Percentiles rank a stretch among this genome's conserved stretches.
phyloP scores from a whole-genome alignment of 1,140 invertebrate genomes.

The Propsilocerus akamusi region DNA sequence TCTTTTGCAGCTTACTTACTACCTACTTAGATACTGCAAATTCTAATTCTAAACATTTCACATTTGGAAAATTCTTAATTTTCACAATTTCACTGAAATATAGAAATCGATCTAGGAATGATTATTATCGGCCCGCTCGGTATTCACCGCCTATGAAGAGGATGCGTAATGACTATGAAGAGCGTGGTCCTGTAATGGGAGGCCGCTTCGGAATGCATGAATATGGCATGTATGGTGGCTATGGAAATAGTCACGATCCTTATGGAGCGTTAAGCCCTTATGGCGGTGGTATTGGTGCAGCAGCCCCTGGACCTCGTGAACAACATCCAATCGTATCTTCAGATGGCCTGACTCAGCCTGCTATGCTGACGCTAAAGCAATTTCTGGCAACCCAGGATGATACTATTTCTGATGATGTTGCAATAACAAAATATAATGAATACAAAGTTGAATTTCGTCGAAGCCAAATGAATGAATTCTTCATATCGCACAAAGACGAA shows the following conservation, averaged over 20 bases:
- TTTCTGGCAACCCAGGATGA: conserved; percentile 94
- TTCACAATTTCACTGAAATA: too few species aligned
- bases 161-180: conserved; percentile 57
- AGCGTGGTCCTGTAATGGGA: conserved; percentile 15
- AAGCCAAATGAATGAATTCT: conserved; percentile 96
- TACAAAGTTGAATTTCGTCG: conserved; percentile 95
- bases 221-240: conserved; percentile 2
- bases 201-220: conserved; percentile 9
- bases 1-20: not conserved
- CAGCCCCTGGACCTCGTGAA: not conserved
- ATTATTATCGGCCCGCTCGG: conserved; percentile 52
- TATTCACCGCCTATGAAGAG: conserved; percentile 67
- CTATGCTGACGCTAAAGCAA: conserved; percentile 95
- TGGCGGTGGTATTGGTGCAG: not conserved
- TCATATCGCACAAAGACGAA: conserved; percentile 96
- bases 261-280: not conserved
- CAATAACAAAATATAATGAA: conserved; percentile 93
- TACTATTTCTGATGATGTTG: conserved; percentile 91
- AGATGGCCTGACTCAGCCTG: conserved; percentile 48
- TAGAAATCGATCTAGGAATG: conserved; percentile 35
- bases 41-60: not conserved
- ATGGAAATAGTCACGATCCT: not conserved
- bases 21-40: not conserved
- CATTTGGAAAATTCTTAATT: conserved; percentile 14
- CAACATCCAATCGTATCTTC: not conserved